Evolutionary conservation across 37 sponge, comb jelly and placozoan genomes (phyloP).

Genomic region (Hormiphora californensis): DNA sequence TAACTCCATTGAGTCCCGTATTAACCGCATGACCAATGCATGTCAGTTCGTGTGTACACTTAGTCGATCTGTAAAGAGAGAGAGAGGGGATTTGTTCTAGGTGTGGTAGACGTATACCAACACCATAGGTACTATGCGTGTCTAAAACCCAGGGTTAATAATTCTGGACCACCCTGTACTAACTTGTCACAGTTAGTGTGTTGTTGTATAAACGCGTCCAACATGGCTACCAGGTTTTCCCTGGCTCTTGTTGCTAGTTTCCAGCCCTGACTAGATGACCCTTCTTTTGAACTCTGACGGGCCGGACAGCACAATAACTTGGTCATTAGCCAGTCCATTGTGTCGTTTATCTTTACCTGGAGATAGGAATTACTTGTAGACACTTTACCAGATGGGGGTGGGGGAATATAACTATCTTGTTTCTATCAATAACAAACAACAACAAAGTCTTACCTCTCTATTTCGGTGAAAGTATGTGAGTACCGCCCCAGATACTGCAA

Average conservation of each 20-base stretch:
- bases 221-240: background rate
- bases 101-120: too few relatives aligned
- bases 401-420: too few relatives aligned
- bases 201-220: background rate
- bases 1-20: background rate
- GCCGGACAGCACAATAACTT: background rate
- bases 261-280: too few relatives aligned
- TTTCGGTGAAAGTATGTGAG: conserved; percentile 1
- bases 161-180: too few relatives aligned
- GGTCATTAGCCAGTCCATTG: background rate
- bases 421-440: too few relatives aligned
- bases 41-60: background rate
- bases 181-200: too few relatives aligned
- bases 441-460: background rate
- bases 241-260: background rate
- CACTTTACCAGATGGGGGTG: too few relatives aligned
- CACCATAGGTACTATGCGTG: too few relatives aligned
- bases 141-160: too few relatives aligned
- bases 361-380: too few relatives aligned
- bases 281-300: background rate
- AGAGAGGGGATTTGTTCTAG: too few relatives aligned
- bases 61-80: background rate
- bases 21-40: background rate
- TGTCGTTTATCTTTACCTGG: conserved; percentile 27
- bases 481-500: background rate